Evolutionary conservation across 2,888 invertebrate genomes (phyloP), one percentile per base, ranked within the genome.

Genomic region (Drosophila kambysellisi): DNA sequence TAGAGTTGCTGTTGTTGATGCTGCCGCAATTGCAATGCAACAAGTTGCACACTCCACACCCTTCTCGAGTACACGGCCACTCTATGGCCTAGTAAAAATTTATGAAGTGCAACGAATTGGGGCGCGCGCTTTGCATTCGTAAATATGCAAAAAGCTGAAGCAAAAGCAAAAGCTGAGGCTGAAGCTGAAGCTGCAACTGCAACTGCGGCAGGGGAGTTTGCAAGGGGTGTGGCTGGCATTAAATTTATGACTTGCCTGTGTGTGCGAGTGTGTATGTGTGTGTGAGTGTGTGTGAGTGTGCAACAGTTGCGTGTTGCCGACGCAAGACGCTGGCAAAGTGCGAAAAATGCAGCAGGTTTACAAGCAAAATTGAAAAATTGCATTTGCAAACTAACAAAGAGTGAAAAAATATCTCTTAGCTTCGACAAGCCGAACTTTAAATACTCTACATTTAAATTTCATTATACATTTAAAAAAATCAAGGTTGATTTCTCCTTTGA

Each of bases 61-160:
- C 29, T 39, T 15, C 30, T 7, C 15, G 33, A 29, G 56, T 43
- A 46, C 30, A 25, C 25, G 51, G 29, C 60, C 29, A 50, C 32
- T 37, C 51, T 39, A 52, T 56, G 35, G 61, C 56, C 70, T 83
- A 79, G 68, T 74, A 89, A 87, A 88, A 90, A 84, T 87, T 87
- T 90, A 87, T 87, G 90, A 87, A 82, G 91, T 87, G 91, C 87
- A 87, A 88, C 87, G 91, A 89, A 88, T 80, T 74, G 71, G 52
- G 81, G 76, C 76, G 76, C 68, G 83, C 81, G 79, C 66, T 82
- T 83, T 76, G 81, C 76, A 76, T 83, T 69, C 39, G 64, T 73
- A 81, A 81, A 82, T 89, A 90, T 85, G 90, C 89, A 85, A 81
- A 90, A 25, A 25, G 20, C 20, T 25, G 20, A 25, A 46, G 25